Percentiles rank a stretch among this genome's conserved stretches.
Conservation (phyloP, 2,888 invertebrate genomes). For the Trachelus tabidus region DNA sequence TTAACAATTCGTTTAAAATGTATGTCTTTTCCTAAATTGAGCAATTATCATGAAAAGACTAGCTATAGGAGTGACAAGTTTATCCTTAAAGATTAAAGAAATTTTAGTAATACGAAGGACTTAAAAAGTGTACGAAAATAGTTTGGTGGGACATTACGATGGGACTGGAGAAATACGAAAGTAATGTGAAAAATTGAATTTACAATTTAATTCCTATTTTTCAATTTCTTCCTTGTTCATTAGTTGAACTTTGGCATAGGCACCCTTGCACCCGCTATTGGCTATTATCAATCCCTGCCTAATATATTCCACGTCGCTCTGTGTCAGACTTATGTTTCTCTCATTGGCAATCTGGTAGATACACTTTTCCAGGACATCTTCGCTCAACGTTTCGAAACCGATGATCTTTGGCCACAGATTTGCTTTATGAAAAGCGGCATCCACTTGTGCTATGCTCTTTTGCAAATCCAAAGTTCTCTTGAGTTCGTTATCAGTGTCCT, state of each 20-base stretch:
- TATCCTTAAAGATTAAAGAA: background rate
- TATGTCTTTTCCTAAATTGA: background rate
- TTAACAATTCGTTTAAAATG: background rate
- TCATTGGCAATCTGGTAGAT: constrained; percentile 44
- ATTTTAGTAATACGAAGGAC: background rate
- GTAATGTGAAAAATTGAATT: background rate
- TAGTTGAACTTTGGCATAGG: constrained; percentile 52
- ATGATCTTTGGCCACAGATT: constrained; percentile 35
- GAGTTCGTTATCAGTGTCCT: constrained; percentile 34
- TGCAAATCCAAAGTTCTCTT: constrained; percentile 34
- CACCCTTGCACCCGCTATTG: constrained; percentile 58
- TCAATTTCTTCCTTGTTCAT: constrained; percentile 15
- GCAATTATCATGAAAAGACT: background rate
- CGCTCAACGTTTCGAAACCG: constrained; percentile 39
- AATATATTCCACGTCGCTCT: constrained; percentile 37
- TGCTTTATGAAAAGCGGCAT: constrained; percentile 25
- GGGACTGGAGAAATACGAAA: background rate
- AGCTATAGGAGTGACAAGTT: background rate
- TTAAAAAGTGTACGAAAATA: background rate
- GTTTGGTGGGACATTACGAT: background rate
- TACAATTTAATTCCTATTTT: background rate
- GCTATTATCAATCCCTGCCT: constrained; percentile 36
- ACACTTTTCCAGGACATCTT: constrained; percentile 45
- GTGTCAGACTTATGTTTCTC: constrained; percentile 36
- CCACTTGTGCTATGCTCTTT: constrained; percentile 32